Evolutionary conservation across 2,113 vertebrate species (phyloP).

Genomic region (Daboia siamensis): DNA sequence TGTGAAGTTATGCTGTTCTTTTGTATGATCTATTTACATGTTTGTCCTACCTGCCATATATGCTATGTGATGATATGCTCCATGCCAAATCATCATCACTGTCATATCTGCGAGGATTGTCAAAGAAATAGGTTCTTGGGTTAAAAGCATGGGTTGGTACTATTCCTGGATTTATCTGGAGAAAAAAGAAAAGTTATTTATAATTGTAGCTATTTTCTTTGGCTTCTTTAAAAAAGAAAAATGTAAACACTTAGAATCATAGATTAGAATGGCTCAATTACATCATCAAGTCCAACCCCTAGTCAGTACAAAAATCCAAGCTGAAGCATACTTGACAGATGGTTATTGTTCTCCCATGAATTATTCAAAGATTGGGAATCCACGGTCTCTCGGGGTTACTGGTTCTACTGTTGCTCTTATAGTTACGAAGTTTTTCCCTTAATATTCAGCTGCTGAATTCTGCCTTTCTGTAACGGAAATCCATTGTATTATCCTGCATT

Average conservation of each 20-base stretch:
- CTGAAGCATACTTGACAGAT: neutral
- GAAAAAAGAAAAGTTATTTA: slow-evolving; percentile 14
- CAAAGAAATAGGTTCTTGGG: slow-evolving; percentile 91
- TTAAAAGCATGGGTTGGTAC: slow-evolving; percentile 87
- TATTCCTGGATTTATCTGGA: slow-evolving; percentile 78
- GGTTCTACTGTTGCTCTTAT: neutral
- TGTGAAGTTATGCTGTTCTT: neutral
- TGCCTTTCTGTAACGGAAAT: neutral
- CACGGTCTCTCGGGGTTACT: neutral
- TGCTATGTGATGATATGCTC: slow-evolving; percentile 85
- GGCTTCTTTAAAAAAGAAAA: neutral
- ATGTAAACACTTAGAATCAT: neutral
- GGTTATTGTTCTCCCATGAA: neutral
- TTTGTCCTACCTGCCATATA: slow-evolving; percentile 83
- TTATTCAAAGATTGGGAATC: neutral
- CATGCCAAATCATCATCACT: slow-evolving; percentile 94
- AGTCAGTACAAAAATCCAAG: neutral
- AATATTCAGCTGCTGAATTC: neutral
- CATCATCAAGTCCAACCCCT: neutral
- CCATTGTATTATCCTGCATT: neutral
- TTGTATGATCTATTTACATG: neutral
- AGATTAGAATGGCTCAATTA: neutral
- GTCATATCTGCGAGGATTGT: slow-evolving; percentile 94
- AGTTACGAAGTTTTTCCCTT: neutral
- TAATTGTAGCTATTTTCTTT: neutral